Evolutionary conservation across 2,888 invertebrate genomes (phyloP).

Genomic region (Tipula unca): DNA sequence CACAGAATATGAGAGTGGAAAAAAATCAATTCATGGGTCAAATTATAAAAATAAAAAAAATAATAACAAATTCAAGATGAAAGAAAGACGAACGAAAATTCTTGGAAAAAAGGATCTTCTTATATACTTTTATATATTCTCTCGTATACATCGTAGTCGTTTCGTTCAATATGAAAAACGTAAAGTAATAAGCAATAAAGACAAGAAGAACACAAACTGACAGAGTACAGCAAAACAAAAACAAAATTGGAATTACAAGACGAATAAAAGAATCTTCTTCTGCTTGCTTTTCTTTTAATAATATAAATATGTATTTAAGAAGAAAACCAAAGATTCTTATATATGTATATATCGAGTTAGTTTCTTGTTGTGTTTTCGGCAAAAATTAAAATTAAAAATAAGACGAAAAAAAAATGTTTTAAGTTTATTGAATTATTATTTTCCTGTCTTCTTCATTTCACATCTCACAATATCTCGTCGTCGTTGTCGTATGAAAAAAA

Average conservation of each 20-base stretch:
- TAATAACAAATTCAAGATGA: background rate
- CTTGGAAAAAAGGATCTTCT: background rate
- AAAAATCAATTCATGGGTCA: constrained; percentile 10
- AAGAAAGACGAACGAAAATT: background rate
- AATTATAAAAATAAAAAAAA: background rate
- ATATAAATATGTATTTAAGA: constrained; percentile 14
- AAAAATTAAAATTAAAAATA: constrained; percentile 14
- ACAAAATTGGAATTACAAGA: background rate
- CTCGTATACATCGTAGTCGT: background rate
- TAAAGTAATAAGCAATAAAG: constrained; percentile 4
- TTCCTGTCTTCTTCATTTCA: constrained; percentile 14
- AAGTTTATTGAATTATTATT: constrained; percentile 8
- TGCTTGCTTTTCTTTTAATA: constrained; percentile 4
- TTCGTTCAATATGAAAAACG: constrained; percentile 8
- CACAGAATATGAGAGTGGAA: background rate
- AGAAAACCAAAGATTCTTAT: background rate
- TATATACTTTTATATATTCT: background rate
- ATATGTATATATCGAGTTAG: background rate
- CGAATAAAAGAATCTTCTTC: constrained; percentile 14
- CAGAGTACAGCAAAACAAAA: background rate
- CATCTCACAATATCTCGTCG: background rate
- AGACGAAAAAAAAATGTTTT: background rate
- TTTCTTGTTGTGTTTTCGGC: background rate
- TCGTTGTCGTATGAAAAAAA: background rate
- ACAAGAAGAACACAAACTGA: constrained; percentile 3